Conservation (phyloP, 2,113 vertebrate species). For the Microcebus tavaratra region DNA sequence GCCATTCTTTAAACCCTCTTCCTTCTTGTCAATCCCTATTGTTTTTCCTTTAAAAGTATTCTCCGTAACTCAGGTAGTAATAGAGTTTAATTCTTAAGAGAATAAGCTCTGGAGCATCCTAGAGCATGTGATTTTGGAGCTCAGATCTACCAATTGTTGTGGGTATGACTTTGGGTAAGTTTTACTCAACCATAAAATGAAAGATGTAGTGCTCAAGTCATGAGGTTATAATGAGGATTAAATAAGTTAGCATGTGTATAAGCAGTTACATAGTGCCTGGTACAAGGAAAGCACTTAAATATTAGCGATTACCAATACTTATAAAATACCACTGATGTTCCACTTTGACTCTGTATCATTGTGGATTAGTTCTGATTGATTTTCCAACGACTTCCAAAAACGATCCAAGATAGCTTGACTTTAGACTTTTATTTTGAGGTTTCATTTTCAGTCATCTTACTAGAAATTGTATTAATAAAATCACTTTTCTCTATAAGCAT, state of each 20-base stretch:
- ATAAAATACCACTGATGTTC: neutral
- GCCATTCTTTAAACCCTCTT: neutral
- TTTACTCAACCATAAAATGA: neutral
- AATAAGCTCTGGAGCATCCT: neutral
- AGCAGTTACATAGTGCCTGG: neutral
- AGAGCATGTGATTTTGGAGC: neutral
- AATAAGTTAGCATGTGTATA: neutral
- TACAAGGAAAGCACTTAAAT: neutral
- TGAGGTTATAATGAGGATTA: neutral
- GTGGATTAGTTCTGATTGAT: neutral
- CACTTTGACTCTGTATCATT: neutral
- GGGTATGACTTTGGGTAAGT: neutral
- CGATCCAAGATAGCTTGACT: neutral
- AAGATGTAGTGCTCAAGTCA: neutral
- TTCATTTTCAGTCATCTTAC: neutral
- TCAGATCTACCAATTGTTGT: neutral
- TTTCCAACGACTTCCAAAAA: neutral
- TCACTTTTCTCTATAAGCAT: neutral
- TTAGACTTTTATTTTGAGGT: slow-evolving; percentile 21
- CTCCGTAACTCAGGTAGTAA: neutral
- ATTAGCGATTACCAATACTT: neutral
- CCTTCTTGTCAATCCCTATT: neutral
- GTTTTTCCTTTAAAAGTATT: neutral
- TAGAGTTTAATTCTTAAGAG: neutral
- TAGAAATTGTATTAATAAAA: neutral